Percentiles rank a stretch among this genome's conserved stretches.
phyloP scores from a whole-genome alignment of 2,797 vertebrate species.

The Hippoglossus hippoglossus region DNA sequence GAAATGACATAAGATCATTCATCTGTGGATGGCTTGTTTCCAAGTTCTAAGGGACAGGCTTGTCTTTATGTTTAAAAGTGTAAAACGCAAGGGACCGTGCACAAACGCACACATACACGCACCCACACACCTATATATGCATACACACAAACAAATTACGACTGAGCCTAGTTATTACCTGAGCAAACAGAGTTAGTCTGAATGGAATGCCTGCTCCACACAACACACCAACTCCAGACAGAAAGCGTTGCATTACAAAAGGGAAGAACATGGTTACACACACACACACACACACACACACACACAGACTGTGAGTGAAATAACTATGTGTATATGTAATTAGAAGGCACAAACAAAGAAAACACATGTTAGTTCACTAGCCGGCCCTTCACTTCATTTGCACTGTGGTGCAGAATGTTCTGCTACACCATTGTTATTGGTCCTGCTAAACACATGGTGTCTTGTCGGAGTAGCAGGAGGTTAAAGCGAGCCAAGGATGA shows the following conservation, averaged over 20 bases:
- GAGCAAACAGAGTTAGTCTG: constrained; percentile 69
- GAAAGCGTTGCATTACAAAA: constrained; percentile 57
- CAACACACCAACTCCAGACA: constrained; percentile 71
- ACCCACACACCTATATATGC: background rate
- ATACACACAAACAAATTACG: constrained; percentile 62
- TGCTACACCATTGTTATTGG: constrained; percentile 63
- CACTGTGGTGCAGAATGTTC: constrained; percentile 56
- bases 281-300: constrained; percentile 34
- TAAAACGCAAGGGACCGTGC: constrained; percentile 37
- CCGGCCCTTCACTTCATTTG: constrained; percentile 67
- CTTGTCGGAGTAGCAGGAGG: constrained; percentile 36
- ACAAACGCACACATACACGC: background rate
- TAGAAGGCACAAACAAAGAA: constrained; percentile 78
- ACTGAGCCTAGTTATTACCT: constrained; percentile 75
- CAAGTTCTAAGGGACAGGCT: constrained; percentile 49
- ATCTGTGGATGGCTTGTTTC: constrained; percentile 37
- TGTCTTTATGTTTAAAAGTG: constrained; percentile 50
- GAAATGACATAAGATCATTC: constrained; percentile 29
- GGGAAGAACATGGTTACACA: constrained; percentile 19
- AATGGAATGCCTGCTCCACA: constrained; percentile 74
- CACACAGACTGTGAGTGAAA: constrained; percentile 61
- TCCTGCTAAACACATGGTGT: constrained; percentile 72
- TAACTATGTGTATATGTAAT: constrained; percentile 80
- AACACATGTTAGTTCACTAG: constrained; percentile 79
- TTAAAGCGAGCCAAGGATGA: constrained; percentile 33